phyloP scores from a whole-genome alignment of 2,888 invertebrate species.

The Lasioglossum morio region DNA sequence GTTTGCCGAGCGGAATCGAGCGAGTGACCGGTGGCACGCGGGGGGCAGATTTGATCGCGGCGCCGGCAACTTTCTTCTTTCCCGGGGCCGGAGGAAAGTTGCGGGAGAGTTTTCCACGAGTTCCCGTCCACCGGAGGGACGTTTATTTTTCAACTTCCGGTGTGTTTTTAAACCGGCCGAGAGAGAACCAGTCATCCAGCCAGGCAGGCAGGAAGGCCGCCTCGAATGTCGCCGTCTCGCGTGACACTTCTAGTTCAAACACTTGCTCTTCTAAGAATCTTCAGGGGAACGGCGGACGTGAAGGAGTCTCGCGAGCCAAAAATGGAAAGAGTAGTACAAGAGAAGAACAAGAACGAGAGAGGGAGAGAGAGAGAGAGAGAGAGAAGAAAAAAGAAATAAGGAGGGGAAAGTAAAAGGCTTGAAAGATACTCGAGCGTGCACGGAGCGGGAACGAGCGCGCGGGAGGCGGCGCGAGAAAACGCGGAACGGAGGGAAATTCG shows the following conservation, averaged over 20 bases:
- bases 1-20: neutral
- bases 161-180: neutral
- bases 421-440: conserved; percentile 6
- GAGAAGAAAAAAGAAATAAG: neutral
- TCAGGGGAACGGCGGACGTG: neutral
- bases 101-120: neutral
- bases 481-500: conserved; percentile 12
- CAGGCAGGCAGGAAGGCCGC: neutral
- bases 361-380: too few species aligned
- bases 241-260: neutral
- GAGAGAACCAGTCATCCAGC: neutral
- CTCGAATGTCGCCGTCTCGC: conserved; percentile 11
- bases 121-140: neutral
- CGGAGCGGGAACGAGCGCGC: neutral
- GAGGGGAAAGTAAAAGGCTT: neutral
- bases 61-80: neutral
- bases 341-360: neutral
- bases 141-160: conserved; percentile 13
- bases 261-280: neutral
- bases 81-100: neutral
- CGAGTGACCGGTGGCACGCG: neutral
- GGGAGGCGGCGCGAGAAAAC: neutral
- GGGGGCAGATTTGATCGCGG: conserved; percentile 2
- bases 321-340: conserved; percentile 14
- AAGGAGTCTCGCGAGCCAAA: conserved; percentile 13